Evolutionary conservation across 1,140 invertebrate species (phyloP), one percentile per base, ranked within the genome.

Genomic region (Pachyrhynchus sulphureomaculatus): DNA sequence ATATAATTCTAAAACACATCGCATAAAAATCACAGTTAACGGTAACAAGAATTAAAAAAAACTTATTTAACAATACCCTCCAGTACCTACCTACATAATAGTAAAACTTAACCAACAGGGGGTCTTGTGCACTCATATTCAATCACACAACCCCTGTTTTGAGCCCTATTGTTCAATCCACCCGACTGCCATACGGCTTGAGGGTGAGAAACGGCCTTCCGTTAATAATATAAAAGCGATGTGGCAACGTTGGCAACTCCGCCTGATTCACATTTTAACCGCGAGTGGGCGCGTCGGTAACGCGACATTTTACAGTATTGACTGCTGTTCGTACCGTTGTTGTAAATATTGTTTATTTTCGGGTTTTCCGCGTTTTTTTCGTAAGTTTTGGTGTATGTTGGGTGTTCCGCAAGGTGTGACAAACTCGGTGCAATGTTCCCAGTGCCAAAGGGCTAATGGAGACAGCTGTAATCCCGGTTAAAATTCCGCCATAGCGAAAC

Each of bases 271-370:
- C 51, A 62, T 56, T 39, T 60, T 57, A 12, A 37, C 67, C 72
- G 69, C 39, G 34, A 73, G 74, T 36, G 48, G 60, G 64, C 67
- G 74, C 66, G 57, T 41, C 53, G 44, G 68, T 68, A 62, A 59
- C 71, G 72, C 74, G 73, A 75, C 74, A 82, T 81, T 80, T 82
- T 83, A 82, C 81, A 81, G 81, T 83, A 83, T 83, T 81, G 82
- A 82, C 81, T 82, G 79, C 26, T 62, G 68, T 61, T 75, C 79
- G 79, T 81, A 78, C 67, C 64, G 72, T 68, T 59, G 79, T 80
- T 80, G 80, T 81, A 80, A 81, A 77, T 78, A 80, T 75, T 76
- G 69, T 78, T 62, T 62, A 62, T 79, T 79, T 79, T 77, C 69
- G 75, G 73, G 77, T 76, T 76, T 75, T 79, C 78, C 39, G 48